phyloP scores from a whole-genome alignment of 1,140 invertebrate genomes.

The Zaprionus taronus region DNA sequence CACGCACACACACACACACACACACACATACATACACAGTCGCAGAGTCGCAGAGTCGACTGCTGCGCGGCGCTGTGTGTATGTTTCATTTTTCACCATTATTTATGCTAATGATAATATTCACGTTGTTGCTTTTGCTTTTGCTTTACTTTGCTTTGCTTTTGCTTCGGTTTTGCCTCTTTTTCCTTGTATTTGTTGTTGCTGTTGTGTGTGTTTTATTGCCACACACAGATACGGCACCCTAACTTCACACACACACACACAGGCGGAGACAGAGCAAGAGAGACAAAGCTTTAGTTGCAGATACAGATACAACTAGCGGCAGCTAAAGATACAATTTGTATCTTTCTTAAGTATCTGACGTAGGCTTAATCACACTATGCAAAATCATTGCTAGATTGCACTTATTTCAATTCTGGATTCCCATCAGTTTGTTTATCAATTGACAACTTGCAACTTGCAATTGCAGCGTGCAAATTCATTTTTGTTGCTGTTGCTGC shows the following conservation, averaged over 20 bases:
- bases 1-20: slow-evolving; percentile 12
- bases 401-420: slow-evolving; percentile 20
- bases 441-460: not conserved
- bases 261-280: not conserved
- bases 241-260: slow-evolving; percentile 6
- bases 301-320: slow-evolving; percentile 1
- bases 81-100: slow-evolving; percentile 73
- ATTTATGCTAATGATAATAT: slow-evolving; percentile 78
- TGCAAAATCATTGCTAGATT: slow-evolving; percentile 41
- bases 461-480: slow-evolving; percentile 2
- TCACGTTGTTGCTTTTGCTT: slow-evolving; percentile 52
- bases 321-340: slow-evolving; percentile 11
- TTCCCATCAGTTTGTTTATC: not conserved
- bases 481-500: not conserved
- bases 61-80: slow-evolving; percentile 39
- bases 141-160: slow-evolving; percentile 41
- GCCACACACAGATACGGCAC: slow-evolving; percentile 28
- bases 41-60: slow-evolving; percentile 8
- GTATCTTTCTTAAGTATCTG: slow-evolving; percentile 7
- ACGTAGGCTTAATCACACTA: slow-evolving; percentile 1
- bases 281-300: not conserved
- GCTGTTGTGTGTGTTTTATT: slow-evolving; percentile 25
- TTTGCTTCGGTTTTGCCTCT: slow-evolving; percentile 44
- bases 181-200: slow-evolving; percentile 24
- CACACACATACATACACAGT: slow-evolving; percentile 22